phyloP scores from a whole-genome alignment of 2,888 invertebrate species.

The Zaprionus obscuricornis region DNA sequence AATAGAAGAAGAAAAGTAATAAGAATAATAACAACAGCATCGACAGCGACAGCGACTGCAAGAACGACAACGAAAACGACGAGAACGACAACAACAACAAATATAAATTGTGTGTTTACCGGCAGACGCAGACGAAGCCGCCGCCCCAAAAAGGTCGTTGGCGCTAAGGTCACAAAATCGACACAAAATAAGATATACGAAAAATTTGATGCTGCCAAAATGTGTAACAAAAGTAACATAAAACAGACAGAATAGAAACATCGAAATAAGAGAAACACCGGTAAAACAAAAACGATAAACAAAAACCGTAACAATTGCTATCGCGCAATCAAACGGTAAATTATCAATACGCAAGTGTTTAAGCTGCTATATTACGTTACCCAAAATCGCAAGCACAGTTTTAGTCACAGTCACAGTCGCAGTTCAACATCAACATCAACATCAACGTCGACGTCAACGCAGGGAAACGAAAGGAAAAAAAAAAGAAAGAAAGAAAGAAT shows the following conservation, averaged over 20 bases:
- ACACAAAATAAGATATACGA: no score
- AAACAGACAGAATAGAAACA: slow-evolving; percentile 18
- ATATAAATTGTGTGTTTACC: slow-evolving; percentile 43
- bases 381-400: slow-evolving; percentile 3
- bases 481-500: slow-evolving; percentile 8
- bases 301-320: slow-evolving; percentile 18
- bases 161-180: slow-evolving; percentile 64
- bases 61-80: slow-evolving; percentile 7
- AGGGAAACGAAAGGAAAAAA: no score
- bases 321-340: slow-evolving; percentile 51
- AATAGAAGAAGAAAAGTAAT: no score
- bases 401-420: slow-evolving; percentile 16
- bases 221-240: slow-evolving; percentile 52
- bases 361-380: slow-evolving; percentile 14
- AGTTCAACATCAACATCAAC: slow-evolving; percentile 3
- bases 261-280: no score
- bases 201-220: no score
- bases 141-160: slow-evolving; percentile 64
- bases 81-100: slow-evolving; percentile 1
- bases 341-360: slow-evolving; percentile 36
- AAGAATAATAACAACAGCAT: no score
- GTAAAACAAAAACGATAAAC: no score
- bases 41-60: slow-evolving; percentile 24
- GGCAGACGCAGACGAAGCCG: slow-evolving; percentile 35
- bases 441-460: slow-evolving; percentile 6